Conservation (phyloP, 2,113 vertebrate species). For the Erpornis zantholeuca region DNA sequence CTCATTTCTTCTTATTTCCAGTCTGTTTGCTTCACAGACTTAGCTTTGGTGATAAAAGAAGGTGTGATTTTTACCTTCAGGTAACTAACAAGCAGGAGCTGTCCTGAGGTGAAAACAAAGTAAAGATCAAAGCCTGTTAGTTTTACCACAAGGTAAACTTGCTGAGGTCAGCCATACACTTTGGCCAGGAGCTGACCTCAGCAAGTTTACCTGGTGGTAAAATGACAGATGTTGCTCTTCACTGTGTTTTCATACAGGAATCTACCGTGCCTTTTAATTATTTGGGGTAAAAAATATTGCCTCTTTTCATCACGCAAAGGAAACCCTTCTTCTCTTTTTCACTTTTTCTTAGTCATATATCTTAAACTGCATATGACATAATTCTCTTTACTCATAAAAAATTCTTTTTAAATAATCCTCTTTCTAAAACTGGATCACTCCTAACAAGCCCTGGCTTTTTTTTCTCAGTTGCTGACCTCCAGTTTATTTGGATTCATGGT, state of each 20-base stretch:
- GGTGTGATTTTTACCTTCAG: conserved; percentile 32
- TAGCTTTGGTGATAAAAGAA: conserved; percentile 26
- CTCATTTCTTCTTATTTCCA: background rate
- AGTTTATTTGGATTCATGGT: background rate
- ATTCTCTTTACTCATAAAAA: background rate
- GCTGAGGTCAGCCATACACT: background rate
- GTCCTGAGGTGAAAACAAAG: conserved; percentile 16
- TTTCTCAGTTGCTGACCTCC: background rate
- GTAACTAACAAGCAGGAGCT: conserved; percentile 5
- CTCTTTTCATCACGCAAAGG: background rate
- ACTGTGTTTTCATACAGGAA: background rate
- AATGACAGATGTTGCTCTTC: background rate
- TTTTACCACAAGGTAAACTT: conserved; percentile 15
- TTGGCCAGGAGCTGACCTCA: conserved; percentile 8
- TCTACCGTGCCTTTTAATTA: background rate
- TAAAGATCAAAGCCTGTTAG: conserved; percentile 31
- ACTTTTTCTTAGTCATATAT: background rate
- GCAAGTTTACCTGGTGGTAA: background rate
- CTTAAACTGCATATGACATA: background rate
- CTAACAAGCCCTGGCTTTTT: background rate
- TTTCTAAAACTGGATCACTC: background rate
- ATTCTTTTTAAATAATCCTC: background rate
- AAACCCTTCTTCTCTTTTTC: background rate
- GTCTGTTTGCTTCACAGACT: background rate
- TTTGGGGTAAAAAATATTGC: background rate